A percentile compares a stretch with the other conserved stretches of the same genome.
These are phyloP conservation scores for Lycaon pictus DNA, from an alignment of 2,113 vertebrate genomes.

Conservation along the genomic window DNA sequence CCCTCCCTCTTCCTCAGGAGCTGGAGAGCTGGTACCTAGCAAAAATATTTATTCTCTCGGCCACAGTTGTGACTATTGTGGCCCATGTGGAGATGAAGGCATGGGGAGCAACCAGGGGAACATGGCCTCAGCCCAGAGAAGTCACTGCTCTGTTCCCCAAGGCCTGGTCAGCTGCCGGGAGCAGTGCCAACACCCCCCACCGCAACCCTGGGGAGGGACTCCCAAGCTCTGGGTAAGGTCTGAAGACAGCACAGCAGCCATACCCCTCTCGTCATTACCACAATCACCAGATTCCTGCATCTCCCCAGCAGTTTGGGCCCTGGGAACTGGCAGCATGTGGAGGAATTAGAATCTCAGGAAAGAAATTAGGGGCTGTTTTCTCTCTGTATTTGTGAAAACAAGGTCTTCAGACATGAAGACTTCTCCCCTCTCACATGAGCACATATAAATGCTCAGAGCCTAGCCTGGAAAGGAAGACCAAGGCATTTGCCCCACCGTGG, in stretches of 20 bases:
- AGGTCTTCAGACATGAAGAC: constrained; percentile 73
- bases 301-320: constrained; percentile 65
- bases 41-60: constrained; percentile 89
- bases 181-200: background rate
- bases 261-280: constrained; percentile 55
- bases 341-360: constrained; percentile 85
- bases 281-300: constrained; percentile 49
- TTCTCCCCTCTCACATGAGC: constrained; percentile 66
- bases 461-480: constrained; percentile 48
- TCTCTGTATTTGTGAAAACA: constrained; percentile 67
- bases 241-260: constrained; percentile 81
- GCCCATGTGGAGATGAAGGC: constrained; percentile 85
- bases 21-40: constrained; percentile 90
- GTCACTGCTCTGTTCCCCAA: constrained; percentile 73
- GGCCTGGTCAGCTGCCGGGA: constrained; percentile 7
- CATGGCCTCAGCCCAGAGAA: constrained; percentile 82
- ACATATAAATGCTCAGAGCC: constrained; percentile 76
- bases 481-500: constrained; percentile 38
- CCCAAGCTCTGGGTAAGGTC: constrained; percentile 62
- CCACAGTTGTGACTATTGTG: constrained; percentile 78
- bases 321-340: constrained; percentile 61
- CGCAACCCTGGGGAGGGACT: constrained; percentile 71
- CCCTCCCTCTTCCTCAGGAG: constrained; percentile 85
- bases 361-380: constrained; percentile 76
- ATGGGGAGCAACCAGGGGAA: constrained; percentile 77